A percentile compares a stretch with the other conserved stretches of the same genome.
phyloP scores from a whole-genome alignment of 2,888 invertebrate genomes.

The Acronicta psi region DNA sequence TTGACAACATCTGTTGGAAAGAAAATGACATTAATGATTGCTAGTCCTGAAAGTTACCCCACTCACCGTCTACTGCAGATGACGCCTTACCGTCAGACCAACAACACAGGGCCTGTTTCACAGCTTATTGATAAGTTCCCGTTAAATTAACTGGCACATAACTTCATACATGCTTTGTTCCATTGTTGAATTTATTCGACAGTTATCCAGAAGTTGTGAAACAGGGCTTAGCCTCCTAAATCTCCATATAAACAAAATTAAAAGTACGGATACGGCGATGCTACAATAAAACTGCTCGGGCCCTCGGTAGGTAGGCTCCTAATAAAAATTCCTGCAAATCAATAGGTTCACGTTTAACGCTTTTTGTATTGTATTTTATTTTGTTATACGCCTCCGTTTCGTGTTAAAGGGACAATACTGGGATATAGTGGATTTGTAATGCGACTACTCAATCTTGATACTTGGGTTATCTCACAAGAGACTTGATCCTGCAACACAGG shows the following conservation, averaged over 20 bases:
- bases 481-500: no score
- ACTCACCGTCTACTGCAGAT: no score
- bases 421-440: slow-evolving; percentile 71
- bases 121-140: no score
- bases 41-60: no score
- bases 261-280: slow-evolving; percentile 49
- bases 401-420: slow-evolving; percentile 87
- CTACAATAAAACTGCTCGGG: slow-evolving; percentile 79
- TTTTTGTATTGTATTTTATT: slow-evolving; percentile 88
- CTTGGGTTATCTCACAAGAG: slow-evolving; percentile 27
- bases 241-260: slow-evolving; percentile 59
- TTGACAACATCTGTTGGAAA: no score
- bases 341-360: slow-evolving; percentile 87
- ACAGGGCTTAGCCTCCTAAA: slow-evolving; percentile 33
- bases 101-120: no score
- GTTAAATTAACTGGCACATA: no score
- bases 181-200: no score
- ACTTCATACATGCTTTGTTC: no score
- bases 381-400: slow-evolving; percentile 84
- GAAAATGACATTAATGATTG: no score
- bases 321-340: slow-evolving; percentile 89
- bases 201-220: no score
- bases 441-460: slow-evolving; percentile 61
- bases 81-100: background rate
- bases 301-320: slow-evolving; percentile 80